Base-by-base conservation (phyloP, 2,888 invertebrate genomes). In the Zygogramma bicolorata region DNA sequence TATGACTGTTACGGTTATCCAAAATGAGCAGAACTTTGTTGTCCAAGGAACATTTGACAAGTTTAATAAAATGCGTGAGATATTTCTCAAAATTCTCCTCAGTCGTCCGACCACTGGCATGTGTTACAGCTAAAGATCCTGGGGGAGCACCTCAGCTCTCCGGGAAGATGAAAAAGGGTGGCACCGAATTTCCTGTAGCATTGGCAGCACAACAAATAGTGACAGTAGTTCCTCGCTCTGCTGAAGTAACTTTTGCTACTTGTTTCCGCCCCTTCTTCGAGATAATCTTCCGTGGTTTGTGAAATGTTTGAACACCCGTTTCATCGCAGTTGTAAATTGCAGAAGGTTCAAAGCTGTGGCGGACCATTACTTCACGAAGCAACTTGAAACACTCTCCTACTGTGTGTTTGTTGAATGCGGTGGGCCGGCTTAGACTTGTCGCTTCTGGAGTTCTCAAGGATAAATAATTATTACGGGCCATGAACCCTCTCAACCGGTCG, bases 251-350 rank as follows among this genome's bases (percentile, higher is more conserved):
- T 40, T 40, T 40, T 40, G 15, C 40, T 40, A 15, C 40, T 40
- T 40, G 15, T 15, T 40, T 40, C n/a, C n/a, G 40, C 2, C 40
- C 15, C 2, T 40, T 40, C 40, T 40, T 40, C 15, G 40, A n/a
- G 4, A 40, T 40, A 40, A 40, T 40, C 15, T 40, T 40, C 10
- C 15, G 40, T 40, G 40, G 40, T 40, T 40, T 40, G 15, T 15
- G 15, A 40, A 0, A 40, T 40, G 40, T 40, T 74, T 59, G 0
- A 5, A 70, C 49, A 22, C 66, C 70, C 3, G 53, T 66, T 66
- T 61, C 70, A 66, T 70, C 74, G 15, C 68, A 62, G 58, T 69
- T 75, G 34, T 69, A 72, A 10, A 72, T 75, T 61, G 62, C 69
- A 59, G 65, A 72, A n/a, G 22, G 27, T 13, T 58, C 38, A 4